A percentile compares a stretch with the other conserved stretches of the same genome.
These are phyloP conservation scores for Gryon sp. DNA, from an alignment of 1,140 invertebrate genomes.

Conservation along the genomic window DNA sequence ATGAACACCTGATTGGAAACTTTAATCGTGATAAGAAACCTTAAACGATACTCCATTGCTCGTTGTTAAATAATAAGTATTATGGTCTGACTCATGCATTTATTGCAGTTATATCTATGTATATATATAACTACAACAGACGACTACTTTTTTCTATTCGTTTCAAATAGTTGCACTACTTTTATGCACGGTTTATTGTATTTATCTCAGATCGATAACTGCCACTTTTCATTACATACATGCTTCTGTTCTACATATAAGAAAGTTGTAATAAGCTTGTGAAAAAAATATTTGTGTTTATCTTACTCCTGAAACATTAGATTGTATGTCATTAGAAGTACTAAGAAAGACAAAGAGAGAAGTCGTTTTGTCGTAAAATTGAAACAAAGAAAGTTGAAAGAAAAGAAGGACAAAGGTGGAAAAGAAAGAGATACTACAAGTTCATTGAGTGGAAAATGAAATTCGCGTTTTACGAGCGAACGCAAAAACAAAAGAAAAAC, in stretches of 20 bases:
- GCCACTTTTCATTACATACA: slow-evolving; percentile 32
- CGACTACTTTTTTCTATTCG: slow-evolving; percentile 22
- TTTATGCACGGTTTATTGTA: slow-evolving; percentile 9
- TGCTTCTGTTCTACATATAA: slow-evolving; percentile 1
- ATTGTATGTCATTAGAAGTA: too few species aligned
- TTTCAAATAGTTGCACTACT: slow-evolving; percentile 30
- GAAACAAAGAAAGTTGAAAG: too few species aligned
- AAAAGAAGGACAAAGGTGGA: too few species aligned
- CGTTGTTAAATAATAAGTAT: slow-evolving; percentile 20
- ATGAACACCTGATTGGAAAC: too few species aligned
- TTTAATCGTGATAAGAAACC: too few species aligned
- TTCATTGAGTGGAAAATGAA: slow-evolving; percentile 1
- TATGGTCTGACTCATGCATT: slow-evolving; percentile 12
- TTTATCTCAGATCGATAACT: slow-evolving; percentile 26
- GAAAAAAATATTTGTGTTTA: too few species aligned
- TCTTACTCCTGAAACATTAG: too few species aligned
- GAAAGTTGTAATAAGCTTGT: too few species aligned
- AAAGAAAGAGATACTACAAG: not conserved
- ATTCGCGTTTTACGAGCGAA: slow-evolving; percentile 31
- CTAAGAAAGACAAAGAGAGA: too few species aligned
- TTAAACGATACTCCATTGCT: slow-evolving; percentile 5
- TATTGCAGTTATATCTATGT: slow-evolving; percentile 3
- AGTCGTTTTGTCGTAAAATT: too few species aligned
- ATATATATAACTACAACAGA: not conserved
- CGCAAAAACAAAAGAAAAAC: slow-evolving; percentile 54